Conservation (phyloP, 2,888 invertebrate species). For the Torymus auratus region DNA sequence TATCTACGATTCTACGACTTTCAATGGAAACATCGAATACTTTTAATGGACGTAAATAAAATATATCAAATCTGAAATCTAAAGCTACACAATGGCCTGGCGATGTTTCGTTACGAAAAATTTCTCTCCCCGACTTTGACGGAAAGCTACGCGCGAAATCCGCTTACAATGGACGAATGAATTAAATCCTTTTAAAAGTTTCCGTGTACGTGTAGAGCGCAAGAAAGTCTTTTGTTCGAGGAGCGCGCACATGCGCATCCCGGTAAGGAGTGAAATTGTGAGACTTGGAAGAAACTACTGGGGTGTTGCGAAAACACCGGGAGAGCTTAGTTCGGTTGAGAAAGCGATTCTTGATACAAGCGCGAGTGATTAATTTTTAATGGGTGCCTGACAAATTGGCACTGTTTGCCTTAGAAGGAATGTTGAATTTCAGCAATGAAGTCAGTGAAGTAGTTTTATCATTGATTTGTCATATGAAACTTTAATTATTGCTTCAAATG, state of each 20-base stretch:
- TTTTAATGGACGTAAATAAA: no score
- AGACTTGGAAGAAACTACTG: neutral
- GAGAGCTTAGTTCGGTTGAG: neutral
- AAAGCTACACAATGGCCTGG: no score
- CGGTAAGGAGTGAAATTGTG: neutral
- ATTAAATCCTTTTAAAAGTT: constrained; percentile 40
- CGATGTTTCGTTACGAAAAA: no score
- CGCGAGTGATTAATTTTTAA: no score
- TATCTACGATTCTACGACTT: no score
- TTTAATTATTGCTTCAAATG: no score
- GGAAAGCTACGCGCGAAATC: constrained; percentile 23
- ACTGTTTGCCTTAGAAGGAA: neutral
- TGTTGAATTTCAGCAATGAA: neutral
- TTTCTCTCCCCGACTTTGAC: neutral
- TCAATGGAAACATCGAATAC: no score
- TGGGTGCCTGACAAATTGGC: no score
- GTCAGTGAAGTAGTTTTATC: no score
- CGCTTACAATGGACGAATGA: constrained; percentile 13
- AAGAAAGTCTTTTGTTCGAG: constrained; percentile 37
- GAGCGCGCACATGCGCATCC: neutral
- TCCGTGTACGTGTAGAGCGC: constrained; percentile 9
- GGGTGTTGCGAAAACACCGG: neutral
- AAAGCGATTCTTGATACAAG: no score
- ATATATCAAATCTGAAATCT: no score
- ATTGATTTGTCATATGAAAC: no score